phyloP scores from a whole-genome alignment of 2,888 invertebrate species.

The Yponomeuta malinellus region DNA sequence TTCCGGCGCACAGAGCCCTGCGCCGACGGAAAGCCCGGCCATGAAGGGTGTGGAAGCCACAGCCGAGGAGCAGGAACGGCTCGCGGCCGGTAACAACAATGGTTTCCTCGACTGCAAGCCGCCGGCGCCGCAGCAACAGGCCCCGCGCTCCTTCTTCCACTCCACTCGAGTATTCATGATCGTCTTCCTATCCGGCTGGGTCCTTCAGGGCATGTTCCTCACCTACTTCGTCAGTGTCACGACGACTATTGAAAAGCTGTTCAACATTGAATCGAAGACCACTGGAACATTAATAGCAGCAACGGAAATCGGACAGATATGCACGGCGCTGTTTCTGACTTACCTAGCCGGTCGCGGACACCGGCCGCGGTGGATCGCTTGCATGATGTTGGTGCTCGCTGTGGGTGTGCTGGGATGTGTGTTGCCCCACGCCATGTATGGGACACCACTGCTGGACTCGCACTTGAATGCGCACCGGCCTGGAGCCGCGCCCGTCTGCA shows the following conservation, averaged over 20 bases:
- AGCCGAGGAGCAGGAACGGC: slow-evolving; percentile 67
- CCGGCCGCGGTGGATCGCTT: slow-evolving; percentile 94
- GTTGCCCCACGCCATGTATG: slow-evolving; percentile 90
- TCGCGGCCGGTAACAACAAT: slow-evolving; percentile 78
- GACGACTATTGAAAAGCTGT: slow-evolving; percentile 94
- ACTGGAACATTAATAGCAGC: slow-evolving; percentile 93
- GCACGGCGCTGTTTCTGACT: slow-evolving; percentile 89
- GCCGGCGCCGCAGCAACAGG: slow-evolving; percentile 76
- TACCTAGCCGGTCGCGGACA: slow-evolving; percentile 95
- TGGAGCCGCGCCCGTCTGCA: slow-evolving; percentile 56
- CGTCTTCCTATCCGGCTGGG: slow-evolving; percentile 91
- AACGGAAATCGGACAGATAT: slow-evolving; percentile 95
- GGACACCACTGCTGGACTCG: slow-evolving; percentile 79
- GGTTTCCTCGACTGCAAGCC: slow-evolving; percentile 86
- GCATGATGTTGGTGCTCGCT: slow-evolving; percentile 93
- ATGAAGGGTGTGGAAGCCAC: slow-evolving; percentile 72
- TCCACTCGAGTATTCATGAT: slow-evolving; percentile 92
- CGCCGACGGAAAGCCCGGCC: slow-evolving; percentile 53
- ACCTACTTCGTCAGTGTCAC: slow-evolving; percentile 96
- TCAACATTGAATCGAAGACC: slow-evolving; percentile 93
- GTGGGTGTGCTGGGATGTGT: slow-evolving; percentile 91
- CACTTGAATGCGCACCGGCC: slow-evolving; percentile 51
- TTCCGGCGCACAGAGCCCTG: slow-evolving; percentile 55
- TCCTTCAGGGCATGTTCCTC: slow-evolving; percentile 92
- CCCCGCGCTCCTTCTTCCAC: slow-evolving; percentile 82